Base-by-base conservation (phyloP, 2,888 invertebrate genomes). In the Glaucopsyche alexis region DNA sequence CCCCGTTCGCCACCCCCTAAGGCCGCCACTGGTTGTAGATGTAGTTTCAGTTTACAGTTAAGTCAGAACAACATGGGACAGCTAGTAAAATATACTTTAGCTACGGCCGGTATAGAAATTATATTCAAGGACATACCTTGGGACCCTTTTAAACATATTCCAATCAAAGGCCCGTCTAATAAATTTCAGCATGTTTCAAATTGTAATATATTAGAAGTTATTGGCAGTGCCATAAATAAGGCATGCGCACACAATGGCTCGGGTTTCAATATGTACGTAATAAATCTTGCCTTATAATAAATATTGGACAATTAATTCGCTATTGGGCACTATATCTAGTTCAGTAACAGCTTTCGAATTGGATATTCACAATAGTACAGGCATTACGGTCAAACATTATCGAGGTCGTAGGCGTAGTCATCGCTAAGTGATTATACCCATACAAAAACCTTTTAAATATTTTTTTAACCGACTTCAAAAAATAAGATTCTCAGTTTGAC, bases 201-300 rank as follows among this genome's bases (percentile, higher is more conserved):
- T 67, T 45, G 47, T 69, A 69, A 69, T 49, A 49, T 49, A 49
- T 69, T 69, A 47, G 19, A 49, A 47, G 69, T 42, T 66, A 66
- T 66, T 66, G 66, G 42, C 66, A 66, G 42, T 38, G 42, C 69
- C 47, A 69, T 69, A 69, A 69, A 69, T 69, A 67, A 67, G 38
- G 67, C 45, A 1, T 47, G 47, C 47, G 47, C 47, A 13, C 66
- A 66, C 40, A 66, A 66, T 66, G 29, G 29, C 45, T 13, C 47
- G 16, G 69, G 19, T 69, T 69, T 29, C 69, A 69, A 49, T 69
- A 69, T 69, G 69, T 69, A 29, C 47, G 29, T 19, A 14, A 69
- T 69, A 69, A 69, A 69, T 69, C 47, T 69, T 19, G 19, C 29
- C 69, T 47, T 16, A 42, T 45, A 45, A 67, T 42, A 69, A 47